phyloP scores from a whole-genome alignment of 2,113 vertebrate genomes.

The Chloebia gouldiae region DNA sequence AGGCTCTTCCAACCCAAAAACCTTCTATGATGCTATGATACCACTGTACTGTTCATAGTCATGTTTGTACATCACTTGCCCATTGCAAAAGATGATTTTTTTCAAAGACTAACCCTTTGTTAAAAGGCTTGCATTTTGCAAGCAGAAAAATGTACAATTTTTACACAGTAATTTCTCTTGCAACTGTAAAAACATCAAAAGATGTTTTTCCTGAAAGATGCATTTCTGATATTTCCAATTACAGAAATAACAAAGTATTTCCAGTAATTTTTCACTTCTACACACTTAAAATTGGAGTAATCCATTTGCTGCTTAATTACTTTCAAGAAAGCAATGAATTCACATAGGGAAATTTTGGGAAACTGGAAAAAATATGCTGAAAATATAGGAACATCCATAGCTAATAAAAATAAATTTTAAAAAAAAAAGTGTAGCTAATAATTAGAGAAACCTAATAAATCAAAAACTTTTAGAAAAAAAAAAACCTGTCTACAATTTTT shows the following conservation, averaged over 20 bases:
- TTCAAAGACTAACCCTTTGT: too few relatives aligned
- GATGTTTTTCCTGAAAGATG: neutral
- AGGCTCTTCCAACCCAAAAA: neutral
- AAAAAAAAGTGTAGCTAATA: rapidly evolving
- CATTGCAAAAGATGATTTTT: neutral
- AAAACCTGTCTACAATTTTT: rapidly evolving
- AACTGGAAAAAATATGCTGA: neutral
- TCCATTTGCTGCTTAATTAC: neutral
- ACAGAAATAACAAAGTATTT: neutral
- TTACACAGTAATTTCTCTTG: neutral
- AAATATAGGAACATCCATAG: neutral
- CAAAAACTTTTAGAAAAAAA: neutral
- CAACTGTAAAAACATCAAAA: rapidly evolving
- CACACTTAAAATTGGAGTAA: neutral
- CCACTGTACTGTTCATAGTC: neutral
- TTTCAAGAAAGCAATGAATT: neutral
- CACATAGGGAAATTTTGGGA: neutral
- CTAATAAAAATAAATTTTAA: neutral
- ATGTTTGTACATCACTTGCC: neutral
- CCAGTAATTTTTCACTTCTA: neutral
- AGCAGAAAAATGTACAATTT: neutral
- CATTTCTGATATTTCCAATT: neutral
- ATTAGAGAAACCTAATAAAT: neutral
- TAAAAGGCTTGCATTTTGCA: neutral
- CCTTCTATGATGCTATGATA: too few relatives aligned